phyloP scores from a whole-genome alignment of 2,113 vertebrate genomes.

The Archilochus colubris region DNA sequence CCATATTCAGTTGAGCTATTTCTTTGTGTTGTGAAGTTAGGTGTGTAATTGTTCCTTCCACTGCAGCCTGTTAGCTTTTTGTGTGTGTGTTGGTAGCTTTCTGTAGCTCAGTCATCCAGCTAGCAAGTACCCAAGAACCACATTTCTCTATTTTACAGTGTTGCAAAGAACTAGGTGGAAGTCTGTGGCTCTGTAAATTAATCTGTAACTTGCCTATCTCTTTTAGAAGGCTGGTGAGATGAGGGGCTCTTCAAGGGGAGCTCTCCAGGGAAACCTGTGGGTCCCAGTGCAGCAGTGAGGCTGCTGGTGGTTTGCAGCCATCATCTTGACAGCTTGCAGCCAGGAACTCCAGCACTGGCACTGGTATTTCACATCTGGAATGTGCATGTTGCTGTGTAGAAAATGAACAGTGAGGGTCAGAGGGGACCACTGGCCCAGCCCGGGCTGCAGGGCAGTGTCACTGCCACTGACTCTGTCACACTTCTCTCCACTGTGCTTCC shows the following conservation, averaged over 20 bases:
- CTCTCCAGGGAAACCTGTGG: background rate
- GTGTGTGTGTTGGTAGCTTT: too few relatives aligned
- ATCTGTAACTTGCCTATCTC: background rate
- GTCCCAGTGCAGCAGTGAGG: too few relatives aligned
- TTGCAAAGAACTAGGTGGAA: background rate
- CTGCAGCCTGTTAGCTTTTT: background rate
- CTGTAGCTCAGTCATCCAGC: background rate
- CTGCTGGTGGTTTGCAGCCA: background rate
- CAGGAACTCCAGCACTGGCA: background rate
- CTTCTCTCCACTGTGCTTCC: background rate
- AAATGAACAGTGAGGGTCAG: background rate
- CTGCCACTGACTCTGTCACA: background rate
- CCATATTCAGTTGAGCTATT: background rate
- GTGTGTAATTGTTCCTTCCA: background rate
- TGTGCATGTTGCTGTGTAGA: background rate
- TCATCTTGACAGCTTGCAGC: accelerated
- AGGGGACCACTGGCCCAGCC: background rate
- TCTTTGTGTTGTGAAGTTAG: background rate
- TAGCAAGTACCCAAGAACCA: background rate
- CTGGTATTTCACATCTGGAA: background rate
- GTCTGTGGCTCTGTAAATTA: background rate
- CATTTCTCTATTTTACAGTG: accelerated
- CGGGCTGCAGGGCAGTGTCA: too few relatives aligned
- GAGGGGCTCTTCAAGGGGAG: background rate
- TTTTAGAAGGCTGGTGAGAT: background rate